These are phyloP conservation scores for Microdon myrmicae DNA, from an alignment of 2,888 invertebrate species.

Conservation along the genomic window DNA sequence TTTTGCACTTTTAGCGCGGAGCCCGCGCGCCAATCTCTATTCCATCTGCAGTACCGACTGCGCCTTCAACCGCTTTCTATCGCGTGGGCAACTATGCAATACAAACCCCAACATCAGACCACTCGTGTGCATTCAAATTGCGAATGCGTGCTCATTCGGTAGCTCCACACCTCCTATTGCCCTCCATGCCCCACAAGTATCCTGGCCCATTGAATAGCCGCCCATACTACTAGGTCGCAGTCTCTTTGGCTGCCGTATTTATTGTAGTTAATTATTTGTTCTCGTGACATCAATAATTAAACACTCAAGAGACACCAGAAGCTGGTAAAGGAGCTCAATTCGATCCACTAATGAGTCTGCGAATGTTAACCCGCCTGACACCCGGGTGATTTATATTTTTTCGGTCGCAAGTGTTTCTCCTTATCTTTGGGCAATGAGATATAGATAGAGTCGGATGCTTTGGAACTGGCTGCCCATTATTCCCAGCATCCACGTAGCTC, in stretches of 20 bases:
- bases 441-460: conserved; percentile 28
- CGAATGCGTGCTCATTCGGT: conserved; percentile 40
- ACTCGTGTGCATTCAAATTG: conserved; percentile 40
- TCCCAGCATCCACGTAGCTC: conserved; percentile 17
- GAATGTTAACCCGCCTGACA: conserved; percentile 56
- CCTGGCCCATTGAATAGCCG: conserved; percentile 10
- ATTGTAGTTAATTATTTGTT: conserved; percentile 56
- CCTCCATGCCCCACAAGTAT: conserved; percentile 5
- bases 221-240: conserved; percentile 26
- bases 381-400: conserved; percentile 55
- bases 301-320: conserved; percentile 40
- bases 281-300: conserved; percentile 57
- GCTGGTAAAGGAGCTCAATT: conserved; percentile 32
- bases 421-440: conserved; percentile 45
- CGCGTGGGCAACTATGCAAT: conserved; percentile 1
- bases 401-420: conserved; percentile 25
- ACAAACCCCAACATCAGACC: not conserved
- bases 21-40: conserved; percentile 12
- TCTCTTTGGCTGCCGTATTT: conserved; percentile 51
- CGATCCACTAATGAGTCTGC: conserved; percentile 54
- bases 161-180: conserved; percentile 14
- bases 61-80: conserved; percentile 1
- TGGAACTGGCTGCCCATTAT: conserved; percentile 27
- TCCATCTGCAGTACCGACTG: not conserved
- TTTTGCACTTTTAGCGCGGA: conserved; percentile 40